Evolutionary conservation across 1,140 invertebrate genomes (phyloP).

Genomic region (Ylistrum balloti): DNA sequence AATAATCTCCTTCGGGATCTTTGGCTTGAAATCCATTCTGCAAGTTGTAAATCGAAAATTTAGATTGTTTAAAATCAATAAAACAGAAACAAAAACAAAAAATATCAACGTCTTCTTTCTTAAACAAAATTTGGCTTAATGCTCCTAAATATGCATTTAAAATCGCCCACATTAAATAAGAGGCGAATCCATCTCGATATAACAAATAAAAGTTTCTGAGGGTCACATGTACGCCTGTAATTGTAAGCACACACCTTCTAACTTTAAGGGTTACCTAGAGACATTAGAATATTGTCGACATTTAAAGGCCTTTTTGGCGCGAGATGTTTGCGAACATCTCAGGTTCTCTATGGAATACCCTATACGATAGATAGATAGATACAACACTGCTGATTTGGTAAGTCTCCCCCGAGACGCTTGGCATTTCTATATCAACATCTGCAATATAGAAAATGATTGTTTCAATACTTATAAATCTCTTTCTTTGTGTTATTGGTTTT

Average conservation of each 20-base stretch:
- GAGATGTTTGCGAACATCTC: neutral
- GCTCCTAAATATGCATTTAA: neutral
- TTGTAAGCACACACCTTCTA: neutral
- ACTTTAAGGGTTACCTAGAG: conserved; percentile 3
- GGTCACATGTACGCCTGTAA: neutral
- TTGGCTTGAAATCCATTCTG: neutral
- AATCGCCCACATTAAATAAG: neutral
- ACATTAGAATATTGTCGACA: neutral
- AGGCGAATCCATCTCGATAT: neutral
- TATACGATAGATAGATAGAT: neutral
- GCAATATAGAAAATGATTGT: neutral
- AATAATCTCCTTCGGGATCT: neutral
- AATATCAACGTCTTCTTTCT: neutral
- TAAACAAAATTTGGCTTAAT: neutral
- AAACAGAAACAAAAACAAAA: too few species aligned
- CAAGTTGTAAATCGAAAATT: neutral
- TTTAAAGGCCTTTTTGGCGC: conserved; percentile 4
- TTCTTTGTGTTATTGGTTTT: too few species aligned
- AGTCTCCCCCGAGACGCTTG: neutral
- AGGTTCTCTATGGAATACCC: neutral
- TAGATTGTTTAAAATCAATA: neutral
- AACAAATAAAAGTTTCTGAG: neutral
- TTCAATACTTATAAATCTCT: neutral
- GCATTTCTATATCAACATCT: neutral
- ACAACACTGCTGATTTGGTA: neutral